Base-by-base conservation (phyloP, 2,888 invertebrate genomes). In the Mythimna vitellina region DNA sequence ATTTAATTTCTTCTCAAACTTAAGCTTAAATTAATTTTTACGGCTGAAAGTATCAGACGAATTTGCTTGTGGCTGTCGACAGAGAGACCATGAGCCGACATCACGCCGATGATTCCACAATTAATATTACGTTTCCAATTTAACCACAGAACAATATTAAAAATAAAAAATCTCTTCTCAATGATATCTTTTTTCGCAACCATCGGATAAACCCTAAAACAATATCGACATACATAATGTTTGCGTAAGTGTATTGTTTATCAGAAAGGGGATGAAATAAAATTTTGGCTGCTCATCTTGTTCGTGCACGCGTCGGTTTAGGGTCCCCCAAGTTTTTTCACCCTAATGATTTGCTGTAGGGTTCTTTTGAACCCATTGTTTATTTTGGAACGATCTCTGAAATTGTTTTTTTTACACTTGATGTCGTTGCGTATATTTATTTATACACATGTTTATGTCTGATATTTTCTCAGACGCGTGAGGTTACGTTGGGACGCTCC, bases 241-340 rank as follows among this genome's bases (percentile, higher is more conserved):
- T 87, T 86, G 81, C 71, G 80, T 85, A 84, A 87, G 86, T 83
- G 83, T 87, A 88, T 90, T 90, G 90, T 90, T 90, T 90, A 89
- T 89, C 85, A 87, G 86, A 87, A 85, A 87, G 82, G 89, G 89
- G 88, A 85, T 85, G 76, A 86, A 89, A 89, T 87, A 89, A 87
- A 89, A 91, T 90, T 89, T 90, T 80, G 89, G 90, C 85, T 93
- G 92, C 92, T 92, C 93, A 92, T 92, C 92, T 91, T 85, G 87
- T 88, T 86, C 86, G 84, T 81, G 86, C 89, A 85, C 88, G 86
- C 86, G 85, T 77, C 81, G 73, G 78, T 65, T 75, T 73, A 82
- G 82, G 83, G 79, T 86, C 89, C 90, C 92, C 90, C 81, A 83
- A 87, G 84, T 86, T 91, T 92, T 93, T 93, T 91, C 88, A 88